A percentile compares a stretch with the other conserved stretches of the same genome.
These are phyloP conservation scores for Ethmia dodecea DNA, from an alignment of 2,888 invertebrate species.

Conservation along the genomic window DNA sequence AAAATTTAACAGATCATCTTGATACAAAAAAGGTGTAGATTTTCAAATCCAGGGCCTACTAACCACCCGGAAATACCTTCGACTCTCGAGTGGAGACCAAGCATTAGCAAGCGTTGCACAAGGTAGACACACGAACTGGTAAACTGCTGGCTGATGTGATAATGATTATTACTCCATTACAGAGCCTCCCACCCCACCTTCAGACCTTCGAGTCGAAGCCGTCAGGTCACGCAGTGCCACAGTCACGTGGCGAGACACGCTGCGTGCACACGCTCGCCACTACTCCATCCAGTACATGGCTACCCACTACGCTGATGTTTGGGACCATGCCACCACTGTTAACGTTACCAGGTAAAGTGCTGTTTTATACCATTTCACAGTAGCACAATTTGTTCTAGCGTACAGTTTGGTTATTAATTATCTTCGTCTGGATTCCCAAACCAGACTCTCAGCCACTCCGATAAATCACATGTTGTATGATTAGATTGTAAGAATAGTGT, in stretches of 20 bases:
- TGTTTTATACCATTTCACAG: too few species aligned
- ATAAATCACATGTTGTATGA: too few species aligned
- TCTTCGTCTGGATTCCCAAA: too few species aligned
- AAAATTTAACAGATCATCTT: too few species aligned
- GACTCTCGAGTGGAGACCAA: background rate
- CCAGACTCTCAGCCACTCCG: too few species aligned
- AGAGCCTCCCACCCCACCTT: conserved; percentile 69
- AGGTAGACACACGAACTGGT: background rate
- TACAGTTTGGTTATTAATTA: too few species aligned
- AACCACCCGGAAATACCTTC: too few species aligned
- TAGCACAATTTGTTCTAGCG: too few species aligned
- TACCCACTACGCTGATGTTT: conserved; percentile 43
- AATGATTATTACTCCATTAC: conserved; percentile 7
- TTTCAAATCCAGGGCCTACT: too few species aligned
- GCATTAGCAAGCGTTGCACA: background rate
- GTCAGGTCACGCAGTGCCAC: conserved; percentile 45
- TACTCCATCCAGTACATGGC: conserved; percentile 58
- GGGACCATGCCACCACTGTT: conserved; percentile 55
- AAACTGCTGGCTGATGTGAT: background rate
- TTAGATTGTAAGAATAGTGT: too few species aligned
- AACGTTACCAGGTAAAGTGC: conserved; percentile 64
- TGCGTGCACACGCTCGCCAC: conserved; percentile 46
- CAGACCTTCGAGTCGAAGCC: conserved; percentile 52
- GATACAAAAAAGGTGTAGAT: too few species aligned
- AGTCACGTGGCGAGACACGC: conserved; percentile 55